Base-by-base conservation (phyloP, 2,888 invertebrate genomes). In the Lepidocyrtoides sp. region DNA sequence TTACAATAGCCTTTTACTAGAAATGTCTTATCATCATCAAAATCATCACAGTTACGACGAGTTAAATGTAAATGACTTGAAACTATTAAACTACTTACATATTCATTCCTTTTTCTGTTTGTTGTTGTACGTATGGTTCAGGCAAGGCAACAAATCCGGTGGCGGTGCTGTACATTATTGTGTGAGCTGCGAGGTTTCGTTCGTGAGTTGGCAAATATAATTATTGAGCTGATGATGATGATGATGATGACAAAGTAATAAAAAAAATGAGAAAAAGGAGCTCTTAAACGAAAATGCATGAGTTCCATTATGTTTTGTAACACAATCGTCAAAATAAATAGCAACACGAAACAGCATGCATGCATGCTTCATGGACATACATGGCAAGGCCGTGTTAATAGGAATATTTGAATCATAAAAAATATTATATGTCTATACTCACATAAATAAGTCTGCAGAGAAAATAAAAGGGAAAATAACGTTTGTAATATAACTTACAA, bases 81-180 rank as follows among this genome's bases (percentile, higher is more conserved):
- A n/a, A n/a, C n/a, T n/a, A n/a, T n/a, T n/a, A n/a, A n/a, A n/a
- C n/a, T n/a, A n/a, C n/a, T n/a, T n/a, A n/a, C n/a, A n/a, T n/a
- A n/a, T n/a, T 41, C 10, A 41, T 10, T 41, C 41, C 1, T 20
- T n/a, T 44, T 41, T 75, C 81, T 81, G n/a, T n/a, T n/a, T n/a
- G n/a, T n/a, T n/a, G n/a, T n/a, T n/a, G n/a, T n/a, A n/a, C n/a
- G 54, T 83, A 51, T 85, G 84, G 72, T 85, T 85, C 84, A 85
- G 84, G 84, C 84, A 85, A 85, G 84, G 69, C 84, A 72, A 85
- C 83, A 69, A 69, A 36, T 69, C 17, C 17, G 7, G 66, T 57
- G 17, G 20, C 29, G 29, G 12, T 63, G 29, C 20, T 60, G 60
- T 60, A 12, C 63, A 26, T 3, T 51, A 8, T 2, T 51, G 14